Evolutionary conservation across 2,888 invertebrate genomes (phyloP), one percentile per base, ranked within the genome.

Genomic region (Junonia oenone): DNA sequence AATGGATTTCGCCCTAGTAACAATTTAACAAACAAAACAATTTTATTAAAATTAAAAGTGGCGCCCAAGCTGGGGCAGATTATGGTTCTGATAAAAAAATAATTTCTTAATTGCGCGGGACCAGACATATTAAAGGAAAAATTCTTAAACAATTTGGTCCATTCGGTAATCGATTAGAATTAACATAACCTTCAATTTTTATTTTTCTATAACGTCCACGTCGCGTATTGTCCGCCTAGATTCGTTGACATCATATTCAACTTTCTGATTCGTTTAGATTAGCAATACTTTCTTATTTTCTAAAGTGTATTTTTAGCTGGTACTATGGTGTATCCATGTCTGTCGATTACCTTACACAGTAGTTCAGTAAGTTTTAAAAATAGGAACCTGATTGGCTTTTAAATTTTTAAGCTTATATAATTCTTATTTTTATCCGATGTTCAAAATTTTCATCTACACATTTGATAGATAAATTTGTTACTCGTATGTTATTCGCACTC

Each of bases 401-500:
- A 17, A 40, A 53, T 47, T 40, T 27, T 53, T 43, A 43, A 47
- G 47, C 46, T 53, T 47, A 47, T 47, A 53, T 47, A 53, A 40
- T 43, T 43, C 13, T 26, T 40, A 15, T 47, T 47, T 31, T 47
- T 29, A 52, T 35, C 31, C 38, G 31, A 22, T 50, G 43, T 53
- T 50, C 29, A 29, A 54, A 55, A 51, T 47, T 51, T 22, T 51
- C 22, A 49, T 47, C 31, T 47, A 51, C 51, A 55, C 45, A 43
- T 51, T 48, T 38, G 45, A 59, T 59, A 43, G 48, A 40, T 13
- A 47, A 59, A 38, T 45, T 51, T 55, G 46, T 51, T 57, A 48
- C 47, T 38, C 56, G 51, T 59, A 53, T 64, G 61, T 83, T 81
- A 84, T 85, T 79, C 69, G 86, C 88, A 86, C 85, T 78, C 67